These are phyloP conservation scores for Barypeithes pellucidus DNA, from an alignment of 2,888 invertebrate species.

Conservation along the genomic window DNA sequence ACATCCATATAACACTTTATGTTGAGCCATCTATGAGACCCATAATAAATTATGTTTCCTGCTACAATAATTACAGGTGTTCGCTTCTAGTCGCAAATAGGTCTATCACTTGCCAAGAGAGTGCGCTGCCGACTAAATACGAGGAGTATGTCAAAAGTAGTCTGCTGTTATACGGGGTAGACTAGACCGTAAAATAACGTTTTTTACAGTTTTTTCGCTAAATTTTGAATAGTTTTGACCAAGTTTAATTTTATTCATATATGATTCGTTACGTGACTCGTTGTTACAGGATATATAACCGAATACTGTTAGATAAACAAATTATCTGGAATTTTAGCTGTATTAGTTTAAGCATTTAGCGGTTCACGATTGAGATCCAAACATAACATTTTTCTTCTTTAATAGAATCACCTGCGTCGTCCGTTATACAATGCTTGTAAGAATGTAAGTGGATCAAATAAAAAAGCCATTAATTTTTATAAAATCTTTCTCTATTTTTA, in stretches of 20 bases:
- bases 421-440: slow-evolving; percentile 6
- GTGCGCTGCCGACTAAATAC: neutral
- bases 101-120: too few species aligned
- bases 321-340: neutral
- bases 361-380: neutral
- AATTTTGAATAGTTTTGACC: too few species aligned
- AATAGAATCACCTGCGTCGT: neutral
- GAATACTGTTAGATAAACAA: slow-evolving; percentile 9
- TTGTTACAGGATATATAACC: neutral
- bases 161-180: neutral
- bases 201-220: too few species aligned
- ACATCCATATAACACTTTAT: too few species aligned
- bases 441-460: slow-evolving; percentile 4
- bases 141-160: neutral
- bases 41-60: too few species aligned
- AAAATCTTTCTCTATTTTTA: slow-evolving; percentile 7
- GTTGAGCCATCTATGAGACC: too few species aligned
- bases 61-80: too few species aligned
- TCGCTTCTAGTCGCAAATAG: too few species aligned
- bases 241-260: too few species aligned
- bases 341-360: neutral
- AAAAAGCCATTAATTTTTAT: neutral
- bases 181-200: neutral
- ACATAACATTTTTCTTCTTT: too few species aligned
- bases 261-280: too few species aligned